Conservation (phyloP, 2,113 vertebrate species). For the Bufo gargarizans region DNA sequence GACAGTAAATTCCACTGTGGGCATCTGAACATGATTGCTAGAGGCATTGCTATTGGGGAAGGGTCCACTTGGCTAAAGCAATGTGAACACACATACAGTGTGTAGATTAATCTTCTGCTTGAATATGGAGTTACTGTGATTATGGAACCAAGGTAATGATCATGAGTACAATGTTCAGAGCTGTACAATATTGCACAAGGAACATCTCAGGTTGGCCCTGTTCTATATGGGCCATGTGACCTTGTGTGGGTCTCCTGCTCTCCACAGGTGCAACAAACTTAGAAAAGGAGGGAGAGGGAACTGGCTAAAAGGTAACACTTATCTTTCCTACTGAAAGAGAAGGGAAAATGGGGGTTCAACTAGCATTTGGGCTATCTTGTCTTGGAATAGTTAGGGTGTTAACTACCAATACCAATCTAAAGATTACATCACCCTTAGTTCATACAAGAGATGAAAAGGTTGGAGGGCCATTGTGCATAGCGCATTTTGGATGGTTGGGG, state of each 20-base stretch:
- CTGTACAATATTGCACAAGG: background rate
- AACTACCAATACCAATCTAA: too few species aligned
- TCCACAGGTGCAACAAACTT: background rate
- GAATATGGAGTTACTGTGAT: background rate
- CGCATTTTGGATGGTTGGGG: too few species aligned
- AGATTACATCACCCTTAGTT: too few species aligned
- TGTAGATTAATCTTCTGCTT: background rate
- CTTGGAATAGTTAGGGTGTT: background rate
- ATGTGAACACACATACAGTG: background rate
- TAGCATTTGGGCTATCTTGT: background rate
- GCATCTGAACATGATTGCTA: slow-evolving; percentile 35
- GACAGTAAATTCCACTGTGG: slow-evolving; percentile 46
- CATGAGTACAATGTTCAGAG: background rate
- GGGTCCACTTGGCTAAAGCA: slow-evolving; percentile 14
- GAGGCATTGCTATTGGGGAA: background rate
- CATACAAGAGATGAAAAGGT: too few species aligned
- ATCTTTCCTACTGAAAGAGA: background rate
- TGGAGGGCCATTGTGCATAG: too few species aligned
- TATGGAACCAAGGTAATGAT: background rate
- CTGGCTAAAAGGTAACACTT: background rate
- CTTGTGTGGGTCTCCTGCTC: too few species aligned
- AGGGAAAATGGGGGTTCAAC: background rate
- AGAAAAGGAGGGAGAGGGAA: background rate
- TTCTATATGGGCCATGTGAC: too few species aligned
- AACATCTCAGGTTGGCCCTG: background rate